Base-by-base conservation (phyloP, 2,113 vertebrate genomes). In the Montifringilla adamsi region DNA sequence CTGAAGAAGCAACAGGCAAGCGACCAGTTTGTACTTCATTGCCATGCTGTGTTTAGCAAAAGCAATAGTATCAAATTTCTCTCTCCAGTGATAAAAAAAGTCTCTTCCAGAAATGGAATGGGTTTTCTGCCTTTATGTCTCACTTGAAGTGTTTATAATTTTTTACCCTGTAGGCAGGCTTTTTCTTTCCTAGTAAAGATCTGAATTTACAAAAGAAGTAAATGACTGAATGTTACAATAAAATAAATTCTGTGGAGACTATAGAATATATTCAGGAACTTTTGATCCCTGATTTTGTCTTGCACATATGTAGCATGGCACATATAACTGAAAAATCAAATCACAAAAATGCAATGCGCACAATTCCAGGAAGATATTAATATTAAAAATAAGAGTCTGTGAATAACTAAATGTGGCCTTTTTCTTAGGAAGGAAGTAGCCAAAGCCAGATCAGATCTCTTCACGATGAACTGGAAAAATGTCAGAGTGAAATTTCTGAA, bases 401-500 rank as follows among this genome's bases (percentile, higher is more conserved):
- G 28, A 87, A 63, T 95, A 87, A 93, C 26, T 70, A 31, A 44
- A 76, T 94, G 62, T 81, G 77, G 13, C 31, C 53, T 86, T 93
- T 90, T 91, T 74, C 90, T 76, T 88, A 99, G 99, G 99, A 98
- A 81, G 94, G 97, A 95, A 98, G 97, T 92, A 98, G 98, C 96
- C 98, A 98, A 80, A 98, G 97, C 95, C 98, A 98, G 95, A 95
- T 98, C 43, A 98, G 98, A 96, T 98, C 98, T 75, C 98, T 98
- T 78, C 97, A 98, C 15, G 96, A 97, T 58, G 96, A 98, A 84
- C 94, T 98, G 46, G 98, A 98, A 60, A 98, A 98, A 96, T 98
- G 97, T 74, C 98, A 97, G 78, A 97, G 91, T 58, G 98, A 98
- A 88, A 97, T 98, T 46, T 87, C 98, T 39, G 94, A 97, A 69